Percentiles rank a stretch among this genome's conserved stretches.
Evolutionary conservation across 1,140 invertebrate species (phyloP).

Genomic region (Vanessa tameamea): DNA sequence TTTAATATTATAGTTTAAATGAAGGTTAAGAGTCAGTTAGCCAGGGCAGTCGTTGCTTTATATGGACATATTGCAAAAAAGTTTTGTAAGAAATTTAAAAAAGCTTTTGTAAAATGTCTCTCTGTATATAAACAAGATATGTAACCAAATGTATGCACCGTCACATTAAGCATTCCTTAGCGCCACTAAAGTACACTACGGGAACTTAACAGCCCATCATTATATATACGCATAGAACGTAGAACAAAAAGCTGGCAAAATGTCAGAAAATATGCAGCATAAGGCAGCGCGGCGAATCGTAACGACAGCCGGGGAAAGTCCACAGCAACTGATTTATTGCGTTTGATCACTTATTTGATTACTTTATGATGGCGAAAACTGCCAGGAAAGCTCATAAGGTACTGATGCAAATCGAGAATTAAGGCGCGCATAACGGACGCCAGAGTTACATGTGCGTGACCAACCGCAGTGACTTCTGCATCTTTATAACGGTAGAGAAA

Average conservation of each 20-base stretch:
- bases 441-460: slow-evolving; percentile 53
- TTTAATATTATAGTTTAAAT: too few relatives aligned
- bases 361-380: slow-evolving; percentile 76
- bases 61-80: too few relatives aligned
- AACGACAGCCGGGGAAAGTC: slow-evolving; percentile 70
- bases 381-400: slow-evolving; percentile 70
- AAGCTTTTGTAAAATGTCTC: not conserved
- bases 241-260: slow-evolving; percentile 66
- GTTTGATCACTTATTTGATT: slow-evolving; percentile 76
- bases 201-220: slow-evolving; percentile 53
- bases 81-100: too few relatives aligned
- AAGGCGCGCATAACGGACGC: slow-evolving; percentile 58
- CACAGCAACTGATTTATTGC: slow-evolving; percentile 64
- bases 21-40: too few relatives aligned
- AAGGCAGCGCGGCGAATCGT: slow-evolving; percentile 64
- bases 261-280: slow-evolving; percentile 60
- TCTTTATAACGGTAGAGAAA: slow-evolving; percentile 65
- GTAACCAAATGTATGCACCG: slow-evolving; percentile 8
- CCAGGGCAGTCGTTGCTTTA: too few relatives aligned
- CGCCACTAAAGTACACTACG: slow-evolving; percentile 34
- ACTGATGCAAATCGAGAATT: slow-evolving; percentile 68
- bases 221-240: slow-evolving; percentile 64
- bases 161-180: slow-evolving; percentile 28
- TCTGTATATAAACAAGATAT: slow-evolving; percentile 2
- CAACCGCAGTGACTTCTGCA: slow-evolving; percentile 42